Evolutionary conservation across 2,113 vertebrate species (phyloP), one percentile per base, ranked within the genome.

Genomic region (Cinclus mexicanus): DNA sequence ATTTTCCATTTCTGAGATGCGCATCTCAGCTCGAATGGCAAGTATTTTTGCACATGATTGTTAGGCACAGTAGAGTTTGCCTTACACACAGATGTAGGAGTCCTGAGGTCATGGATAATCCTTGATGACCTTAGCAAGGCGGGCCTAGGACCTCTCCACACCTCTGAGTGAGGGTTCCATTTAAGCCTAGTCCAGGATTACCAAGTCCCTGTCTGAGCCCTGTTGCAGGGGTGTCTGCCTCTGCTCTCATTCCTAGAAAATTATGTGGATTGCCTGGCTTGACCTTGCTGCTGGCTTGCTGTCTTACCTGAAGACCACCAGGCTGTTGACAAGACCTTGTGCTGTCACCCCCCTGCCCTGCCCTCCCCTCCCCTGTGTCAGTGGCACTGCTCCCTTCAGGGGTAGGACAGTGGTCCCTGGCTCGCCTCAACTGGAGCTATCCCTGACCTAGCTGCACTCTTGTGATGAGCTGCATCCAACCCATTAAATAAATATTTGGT

Each of bases 1-100:
- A 67, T 94, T 92, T 92, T 65, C 68, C 37, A 31, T 95, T 96
- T 69, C 50, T 90, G 75, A 88, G 75, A 49, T 67, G 29, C 28
- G 26, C 46, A 47, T 65, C 76, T 95, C 4, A 1, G 10, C 72
- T 87, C 22, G 3, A 93, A 89, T 67, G 50, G 69, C n/a, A 87
- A 83, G 47, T 81, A 53, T 37, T 84, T 93, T 83, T 90, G 64
- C 10, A 74, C 8, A 6, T 26, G 33, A 67, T 63, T 77, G 9
- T 72, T 84, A 47, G n/a, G 24, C 60, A 56, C 29, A 53, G 17
- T 26, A 68, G 10, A n/a, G 12, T 80, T 90, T 60, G 50, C 14
- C 47, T 92, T 69, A 52, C 20, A 46, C 57, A 68, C 29, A 59
- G 39, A 10, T 49, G 15, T 74, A 23, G 31, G 24, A 4, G 21